These are phyloP conservation scores for Aurelia coerulea DNA, from an alignment of 30 jellyfish, hydroid and myxozoan genomes.

Conservation along the genomic window DNA sequence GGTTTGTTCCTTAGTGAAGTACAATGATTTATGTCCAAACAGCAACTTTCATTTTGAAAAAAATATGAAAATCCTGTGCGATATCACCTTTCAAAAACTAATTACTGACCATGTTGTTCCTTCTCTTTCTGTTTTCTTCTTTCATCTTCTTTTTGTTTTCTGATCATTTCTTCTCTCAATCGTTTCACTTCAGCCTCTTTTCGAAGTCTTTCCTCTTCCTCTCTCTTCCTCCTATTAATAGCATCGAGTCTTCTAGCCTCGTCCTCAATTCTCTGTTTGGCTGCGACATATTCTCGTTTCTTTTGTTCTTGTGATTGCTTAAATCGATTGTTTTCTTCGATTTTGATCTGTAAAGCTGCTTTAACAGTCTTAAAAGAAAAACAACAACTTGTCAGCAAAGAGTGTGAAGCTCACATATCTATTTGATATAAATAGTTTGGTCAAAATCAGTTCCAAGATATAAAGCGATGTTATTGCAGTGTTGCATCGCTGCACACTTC, in stretches of 20 bases:
- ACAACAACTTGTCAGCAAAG: not conserved
- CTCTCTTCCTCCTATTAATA: conserved; percentile 48
- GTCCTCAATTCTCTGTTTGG: conserved; percentile 68
- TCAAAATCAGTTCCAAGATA: no score
- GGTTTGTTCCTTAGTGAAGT: no score
- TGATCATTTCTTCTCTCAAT: conserved; percentile 69
- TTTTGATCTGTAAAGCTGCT: conserved; percentile 57
- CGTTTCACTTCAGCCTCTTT: conserved; percentile 75
- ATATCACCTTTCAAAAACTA: no score
- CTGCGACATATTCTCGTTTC: conserved; percentile 61
- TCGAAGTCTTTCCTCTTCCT: conserved; percentile 67
- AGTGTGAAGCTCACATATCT: no score
- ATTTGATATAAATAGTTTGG: no score
- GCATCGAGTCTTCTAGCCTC: conserved; percentile 64
- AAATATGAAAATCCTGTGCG: no score
- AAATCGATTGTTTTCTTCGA: conserved; percentile 52
- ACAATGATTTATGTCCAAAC: no score
- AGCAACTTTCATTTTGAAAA: no score
- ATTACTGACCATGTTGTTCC: conserved; percentile 76
- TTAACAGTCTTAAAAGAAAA: conserved; percentile 39
- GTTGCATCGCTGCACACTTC: no score
- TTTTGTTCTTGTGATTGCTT: conserved; percentile 62
- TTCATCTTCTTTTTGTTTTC: conserved; percentile 71
- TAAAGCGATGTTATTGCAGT: no score
- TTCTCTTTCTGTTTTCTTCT: conserved; percentile 76